phyloP scores from a whole-genome alignment of 2,888 invertebrate genomes.

The Elegia similella region DNA sequence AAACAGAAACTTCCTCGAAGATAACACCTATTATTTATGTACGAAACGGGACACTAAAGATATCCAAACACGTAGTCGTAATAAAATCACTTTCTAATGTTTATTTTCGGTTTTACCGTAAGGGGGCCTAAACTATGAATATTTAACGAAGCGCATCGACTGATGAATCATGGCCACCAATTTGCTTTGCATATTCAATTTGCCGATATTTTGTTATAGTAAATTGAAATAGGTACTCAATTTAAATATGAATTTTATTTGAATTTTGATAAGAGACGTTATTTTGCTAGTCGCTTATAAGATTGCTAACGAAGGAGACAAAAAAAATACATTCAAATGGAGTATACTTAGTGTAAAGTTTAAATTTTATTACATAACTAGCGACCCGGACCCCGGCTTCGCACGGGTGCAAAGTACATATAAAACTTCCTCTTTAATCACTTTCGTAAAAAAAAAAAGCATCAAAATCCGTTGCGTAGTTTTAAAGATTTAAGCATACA shows the following conservation, averaged over 20 bases:
- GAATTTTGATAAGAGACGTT: background rate
- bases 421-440: no score
- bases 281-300: background rate
- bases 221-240: background rate
- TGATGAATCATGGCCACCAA: constrained; percentile 10
- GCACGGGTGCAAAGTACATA: no score
- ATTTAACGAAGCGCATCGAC: constrained; percentile 7
- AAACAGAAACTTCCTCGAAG: constrained; percentile 2
- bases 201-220: background rate
- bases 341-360: no score
- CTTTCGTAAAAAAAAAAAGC: no score
- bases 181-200: constrained; percentile 4
- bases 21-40: background rate
- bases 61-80: background rate
- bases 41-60: background rate
- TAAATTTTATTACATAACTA: no score
- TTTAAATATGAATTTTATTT: background rate
- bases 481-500: no score
- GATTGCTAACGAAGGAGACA: no score
- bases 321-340: no score
- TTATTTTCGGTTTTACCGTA: constrained; percentile 8
- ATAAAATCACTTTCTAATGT: constrained; percentile 11
- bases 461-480: no score
- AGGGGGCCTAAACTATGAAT: constrained; percentile 1
- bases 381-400: no score